phyloP scores from a whole-genome alignment of 2,888 invertebrate genomes.

The Minunthozetes semirufus region DNA sequence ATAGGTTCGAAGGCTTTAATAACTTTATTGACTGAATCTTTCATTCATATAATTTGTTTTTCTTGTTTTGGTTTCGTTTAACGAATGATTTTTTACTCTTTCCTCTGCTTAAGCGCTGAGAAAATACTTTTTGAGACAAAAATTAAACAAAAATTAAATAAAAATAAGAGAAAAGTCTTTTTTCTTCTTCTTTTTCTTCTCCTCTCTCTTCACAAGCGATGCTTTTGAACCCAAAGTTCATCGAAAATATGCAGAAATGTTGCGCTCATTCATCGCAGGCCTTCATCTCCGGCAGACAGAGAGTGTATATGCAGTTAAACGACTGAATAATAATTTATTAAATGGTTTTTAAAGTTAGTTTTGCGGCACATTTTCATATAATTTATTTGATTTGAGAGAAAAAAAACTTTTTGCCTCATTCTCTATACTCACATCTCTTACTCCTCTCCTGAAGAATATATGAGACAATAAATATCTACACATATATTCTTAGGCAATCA shows the following conservation, averaged over 20 bases:
- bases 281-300: too few relatives aligned
- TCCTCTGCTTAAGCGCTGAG: not conserved
- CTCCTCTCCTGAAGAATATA: not conserved
- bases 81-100: not conserved
- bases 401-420: not conserved
- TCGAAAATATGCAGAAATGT: too few relatives aligned
- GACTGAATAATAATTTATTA: not conserved
- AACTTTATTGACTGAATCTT: constrained; percentile 1
- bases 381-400: not conserved
- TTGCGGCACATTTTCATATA: constrained; percentile 11
- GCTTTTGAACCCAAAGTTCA: too few relatives aligned
- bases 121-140: not conserved
- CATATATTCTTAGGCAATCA: not conserved
- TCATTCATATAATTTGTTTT: constrained; percentile 2
- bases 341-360: not conserved
- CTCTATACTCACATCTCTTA: not conserved
- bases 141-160: too few relatives aligned
- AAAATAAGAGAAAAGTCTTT: too few relatives aligned
- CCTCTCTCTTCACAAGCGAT: too few relatives aligned
- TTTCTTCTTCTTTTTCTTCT: too few relatives aligned
- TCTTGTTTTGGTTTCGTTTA: not conserved
- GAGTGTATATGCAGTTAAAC: not conserved
- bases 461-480: not conserved
- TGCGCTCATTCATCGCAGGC: too few relatives aligned
- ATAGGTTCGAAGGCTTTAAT: not conserved